Conservation (phyloP, 2,888 invertebrate genomes). For the Acheta domesticus region DNA sequence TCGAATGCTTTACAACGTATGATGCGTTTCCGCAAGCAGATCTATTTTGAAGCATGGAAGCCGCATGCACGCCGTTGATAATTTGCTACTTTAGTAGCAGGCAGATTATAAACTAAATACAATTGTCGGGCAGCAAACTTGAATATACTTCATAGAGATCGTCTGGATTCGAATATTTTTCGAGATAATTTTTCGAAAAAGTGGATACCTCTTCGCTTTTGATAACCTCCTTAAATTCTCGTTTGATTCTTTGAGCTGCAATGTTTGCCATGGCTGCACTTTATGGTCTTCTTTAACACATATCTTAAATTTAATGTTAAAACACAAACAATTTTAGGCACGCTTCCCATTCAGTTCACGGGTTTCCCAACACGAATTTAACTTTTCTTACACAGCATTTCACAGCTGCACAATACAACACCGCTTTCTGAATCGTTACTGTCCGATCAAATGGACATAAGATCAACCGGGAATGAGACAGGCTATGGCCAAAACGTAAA, state of each 20-base stretch:
- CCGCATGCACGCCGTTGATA: not conserved
- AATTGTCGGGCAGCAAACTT: too few species aligned
- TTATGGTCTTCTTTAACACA: slow-evolving; percentile 3
- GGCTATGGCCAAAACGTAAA: too few species aligned
- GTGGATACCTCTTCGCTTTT: slow-evolving; percentile 90
- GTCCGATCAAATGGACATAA: not conserved
- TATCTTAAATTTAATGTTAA: not conserved
- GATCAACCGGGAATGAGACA: not conserved
- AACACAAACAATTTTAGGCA: not conserved
- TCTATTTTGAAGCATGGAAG: not conserved
- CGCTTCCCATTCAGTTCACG: not conserved
- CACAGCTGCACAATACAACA: not conserved
- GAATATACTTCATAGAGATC: too few species aligned
- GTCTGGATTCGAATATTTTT: too few species aligned
- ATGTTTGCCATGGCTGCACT: slow-evolving; percentile 76
- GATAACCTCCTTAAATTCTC: slow-evolving; percentile 97
- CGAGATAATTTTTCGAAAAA: not conserved
- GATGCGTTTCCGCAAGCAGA: too few species aligned
- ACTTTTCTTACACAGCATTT: slow-evolving; percentile 1
- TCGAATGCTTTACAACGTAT: too few species aligned
- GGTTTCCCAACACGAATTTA: slow-evolving; percentile 5
- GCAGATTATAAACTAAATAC: too few species aligned
- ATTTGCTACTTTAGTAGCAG: too few species aligned
- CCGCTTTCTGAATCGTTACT: not conserved
- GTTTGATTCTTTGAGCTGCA: slow-evolving; percentile 91